A percentile compares a stretch with the other conserved stretches of the same genome.
These are phyloP conservation scores for Etheostoma cragini DNA, from an alignment of 2,113 vertebrate species.

Conservation along the genomic window DNA sequence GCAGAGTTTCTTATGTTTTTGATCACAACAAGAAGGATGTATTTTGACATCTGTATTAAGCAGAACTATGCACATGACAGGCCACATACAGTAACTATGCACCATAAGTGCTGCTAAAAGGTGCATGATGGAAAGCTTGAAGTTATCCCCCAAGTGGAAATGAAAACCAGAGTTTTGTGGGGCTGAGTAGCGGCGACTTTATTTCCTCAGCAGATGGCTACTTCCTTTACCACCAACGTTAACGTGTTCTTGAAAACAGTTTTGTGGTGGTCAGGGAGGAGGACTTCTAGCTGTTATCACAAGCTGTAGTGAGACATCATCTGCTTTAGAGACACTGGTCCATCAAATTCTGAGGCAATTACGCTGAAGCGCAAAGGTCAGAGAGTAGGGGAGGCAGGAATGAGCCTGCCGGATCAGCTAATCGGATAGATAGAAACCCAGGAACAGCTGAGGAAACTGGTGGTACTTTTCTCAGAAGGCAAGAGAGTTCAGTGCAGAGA, in stretches of 20 bases:
- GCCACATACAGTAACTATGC: conserved; percentile 38
- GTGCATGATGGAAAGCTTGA: conserved; percentile 65
- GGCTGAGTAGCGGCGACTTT: conserved; percentile 44
- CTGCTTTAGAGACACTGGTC: conserved; percentile 75
- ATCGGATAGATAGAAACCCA: conserved; percentile 61
- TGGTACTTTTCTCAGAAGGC: conserved; percentile 59
- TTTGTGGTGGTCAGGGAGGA: conserved; percentile 38
- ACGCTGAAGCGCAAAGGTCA: conserved; percentile 74
- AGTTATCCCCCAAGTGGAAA: conserved; percentile 68
- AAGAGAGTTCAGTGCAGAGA: conserved; percentile 55
- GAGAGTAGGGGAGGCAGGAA: conserved; percentile 42
- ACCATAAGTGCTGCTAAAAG: conserved; percentile 68
- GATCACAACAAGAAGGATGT: conserved; percentile 52
- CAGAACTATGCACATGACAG: conserved; percentile 45
- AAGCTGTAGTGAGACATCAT: conserved; percentile 64
- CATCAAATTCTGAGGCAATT: conserved; percentile 78
- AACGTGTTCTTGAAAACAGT: conserved; percentile 51
- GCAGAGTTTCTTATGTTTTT: conserved; percentile 53
- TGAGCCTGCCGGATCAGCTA: conserved; percentile 72
- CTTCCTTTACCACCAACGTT: conserved; percentile 56
- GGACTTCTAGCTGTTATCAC: conserved; percentile 63
- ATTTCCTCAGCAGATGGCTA: conserved; percentile 70
- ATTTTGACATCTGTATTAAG: conserved; percentile 72
- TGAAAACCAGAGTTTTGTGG: conserved; percentile 67
- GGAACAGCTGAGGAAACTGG: conserved; percentile 77